A percentile compares a stretch with the other conserved stretches of the same genome.
Conservation (phyloP, 2,888 invertebrate species). For the Pardosa pseudoannulata region DNA sequence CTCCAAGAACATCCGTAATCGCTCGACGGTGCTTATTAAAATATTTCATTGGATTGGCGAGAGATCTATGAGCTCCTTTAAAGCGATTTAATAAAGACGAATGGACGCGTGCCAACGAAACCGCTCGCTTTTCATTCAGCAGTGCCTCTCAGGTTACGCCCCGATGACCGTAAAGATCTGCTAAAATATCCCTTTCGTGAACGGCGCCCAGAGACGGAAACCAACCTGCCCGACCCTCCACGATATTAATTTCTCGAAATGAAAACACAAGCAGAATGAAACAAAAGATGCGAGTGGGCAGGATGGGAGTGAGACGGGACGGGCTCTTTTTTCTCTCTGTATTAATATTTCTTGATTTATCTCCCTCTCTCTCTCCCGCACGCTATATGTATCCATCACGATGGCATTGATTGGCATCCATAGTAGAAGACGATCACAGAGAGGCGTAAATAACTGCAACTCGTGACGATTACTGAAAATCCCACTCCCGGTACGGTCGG, state of each 20-base stretch:
- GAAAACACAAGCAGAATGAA: neutral
- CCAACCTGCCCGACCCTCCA: neutral
- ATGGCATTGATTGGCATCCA: too few relatives aligned
- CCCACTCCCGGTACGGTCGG: too few relatives aligned
- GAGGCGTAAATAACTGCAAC: too few relatives aligned
- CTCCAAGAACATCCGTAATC: neutral
- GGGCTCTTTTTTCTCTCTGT: neutral
- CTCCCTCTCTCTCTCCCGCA: neutral
- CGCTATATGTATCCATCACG: too few relatives aligned
- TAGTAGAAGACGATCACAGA: too few relatives aligned
- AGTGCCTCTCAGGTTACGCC: neutral
- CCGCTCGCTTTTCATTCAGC: neutral
- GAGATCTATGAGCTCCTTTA: neutral
- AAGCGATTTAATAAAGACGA: neutral
- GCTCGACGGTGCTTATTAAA: neutral
- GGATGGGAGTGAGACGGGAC: neutral
- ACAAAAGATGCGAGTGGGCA: neutral
- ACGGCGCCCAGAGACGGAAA: neutral
- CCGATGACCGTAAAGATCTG: neutral
- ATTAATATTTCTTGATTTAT: neutral
- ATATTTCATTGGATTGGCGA: neutral
- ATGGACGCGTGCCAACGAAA: neutral
- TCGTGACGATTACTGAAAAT: too few relatives aligned
- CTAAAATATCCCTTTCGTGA: neutral
- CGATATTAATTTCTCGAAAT: neutral